phyloP scores from a whole-genome alignment of 1,140 invertebrate species.

The Anoplolepis gracilipes region DNA sequence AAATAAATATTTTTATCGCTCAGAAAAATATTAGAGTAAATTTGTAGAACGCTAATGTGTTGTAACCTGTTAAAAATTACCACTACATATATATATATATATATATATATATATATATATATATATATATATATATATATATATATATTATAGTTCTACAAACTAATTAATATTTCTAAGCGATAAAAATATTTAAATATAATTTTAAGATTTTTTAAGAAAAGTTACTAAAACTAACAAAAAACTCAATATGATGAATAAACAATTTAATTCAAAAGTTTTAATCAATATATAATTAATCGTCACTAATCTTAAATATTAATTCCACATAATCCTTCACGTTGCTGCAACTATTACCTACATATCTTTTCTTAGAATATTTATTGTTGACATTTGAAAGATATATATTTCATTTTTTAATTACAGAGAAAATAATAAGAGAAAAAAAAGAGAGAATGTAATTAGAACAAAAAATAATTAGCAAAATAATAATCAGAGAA shows the following conservation, averaged over 20 bases:
- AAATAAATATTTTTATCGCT: no score
- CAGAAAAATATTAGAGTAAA: no score
- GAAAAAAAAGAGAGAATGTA: no score
- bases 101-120: slow-evolving; percentile 25
- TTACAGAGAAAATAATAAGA: no score
- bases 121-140: slow-evolving; percentile 32
- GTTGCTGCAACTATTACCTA: background rate
- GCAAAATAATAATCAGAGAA: background rate
- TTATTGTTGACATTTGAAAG: background rate
- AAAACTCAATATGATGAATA: slow-evolving; percentile 24
- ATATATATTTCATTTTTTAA: background rate
- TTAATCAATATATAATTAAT: background rate
- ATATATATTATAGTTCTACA: background rate
- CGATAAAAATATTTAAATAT: slow-evolving; percentile 6
- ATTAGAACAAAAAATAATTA: background rate
- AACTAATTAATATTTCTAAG: background rate
- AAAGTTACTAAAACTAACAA: background rate
- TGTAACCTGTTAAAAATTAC: no score
- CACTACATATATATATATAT: slow-evolving; percentile 37
- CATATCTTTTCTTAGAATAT: background rate
- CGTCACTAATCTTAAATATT: background rate
- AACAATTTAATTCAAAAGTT: background rate
- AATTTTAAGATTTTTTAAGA: background rate
- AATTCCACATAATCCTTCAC: background rate
- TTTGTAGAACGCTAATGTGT: no score